Evolutionary conservation across 2,797 vertebrate species (phyloP).

Genomic region (Hypotaenidia okinawae): DNA sequence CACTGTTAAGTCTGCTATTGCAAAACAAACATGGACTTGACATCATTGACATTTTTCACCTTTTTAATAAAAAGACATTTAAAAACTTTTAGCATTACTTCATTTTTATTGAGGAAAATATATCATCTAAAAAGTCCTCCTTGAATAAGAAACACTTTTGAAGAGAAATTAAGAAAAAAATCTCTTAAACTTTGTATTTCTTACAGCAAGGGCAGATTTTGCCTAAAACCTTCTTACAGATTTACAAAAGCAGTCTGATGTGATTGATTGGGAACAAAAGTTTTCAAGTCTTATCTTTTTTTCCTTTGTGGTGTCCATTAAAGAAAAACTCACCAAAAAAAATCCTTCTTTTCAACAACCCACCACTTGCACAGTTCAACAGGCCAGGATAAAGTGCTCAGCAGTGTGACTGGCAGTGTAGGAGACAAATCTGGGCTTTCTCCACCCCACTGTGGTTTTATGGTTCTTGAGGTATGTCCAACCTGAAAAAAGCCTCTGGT

Average conservation of each 20-base stretch:
- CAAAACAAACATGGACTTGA: constrained; percentile 3
- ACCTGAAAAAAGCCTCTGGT: neutral
- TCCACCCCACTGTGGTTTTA: neutral
- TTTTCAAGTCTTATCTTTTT: constrained; percentile 10
- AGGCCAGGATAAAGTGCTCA: constrained; percentile 34
- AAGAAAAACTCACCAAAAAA: neutral
- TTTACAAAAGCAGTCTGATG: constrained; percentile 3
- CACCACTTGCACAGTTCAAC: neutral
- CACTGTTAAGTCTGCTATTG: neutral
- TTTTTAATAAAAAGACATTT: constrained; percentile 42
- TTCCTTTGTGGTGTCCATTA: neutral
- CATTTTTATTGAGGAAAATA: constrained; percentile 59
- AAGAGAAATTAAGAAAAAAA: constrained; percentile 44
- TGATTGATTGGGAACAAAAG: neutral
- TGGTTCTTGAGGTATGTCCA: neutral
- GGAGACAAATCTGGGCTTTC: neutral
- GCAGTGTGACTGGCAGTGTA: constrained; percentile 56
- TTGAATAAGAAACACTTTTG: constrained; percentile 43
- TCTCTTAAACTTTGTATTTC: neutral
- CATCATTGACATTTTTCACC: neutral
- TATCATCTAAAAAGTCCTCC: constrained; percentile 26
- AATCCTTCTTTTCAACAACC: neutral
- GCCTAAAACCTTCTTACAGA: constrained; percentile 6
- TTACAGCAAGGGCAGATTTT: neutral
- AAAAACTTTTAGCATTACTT: neutral